phyloP scores from a whole-genome alignment of 2,797 vertebrate genomes.

The Gobionotothen gibberifrons region DNA sequence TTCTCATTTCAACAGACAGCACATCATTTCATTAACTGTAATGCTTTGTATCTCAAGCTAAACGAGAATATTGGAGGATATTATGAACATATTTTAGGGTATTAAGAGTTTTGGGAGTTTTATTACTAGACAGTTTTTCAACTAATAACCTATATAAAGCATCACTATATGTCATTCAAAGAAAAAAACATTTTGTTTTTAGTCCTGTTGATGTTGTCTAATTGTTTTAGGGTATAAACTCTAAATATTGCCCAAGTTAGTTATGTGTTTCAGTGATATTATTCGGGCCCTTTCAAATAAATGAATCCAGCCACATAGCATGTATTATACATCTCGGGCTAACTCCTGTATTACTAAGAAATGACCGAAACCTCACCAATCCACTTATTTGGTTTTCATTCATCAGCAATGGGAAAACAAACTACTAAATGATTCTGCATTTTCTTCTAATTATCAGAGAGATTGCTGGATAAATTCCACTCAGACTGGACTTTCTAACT shows the following conservation, averaged over 20 bases:
- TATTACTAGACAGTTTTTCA: background rate
- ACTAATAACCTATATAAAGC: background rate
- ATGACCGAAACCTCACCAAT: background rate
- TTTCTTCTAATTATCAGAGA: background rate
- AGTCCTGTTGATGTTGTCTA: background rate
- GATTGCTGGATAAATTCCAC: background rate
- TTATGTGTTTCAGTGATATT: background rate
- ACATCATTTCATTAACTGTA: constrained; percentile 7
- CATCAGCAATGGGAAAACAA: background rate
- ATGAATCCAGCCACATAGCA: background rate
- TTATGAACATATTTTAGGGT: background rate
- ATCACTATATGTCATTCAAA: background rate
- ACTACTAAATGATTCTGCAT: background rate
- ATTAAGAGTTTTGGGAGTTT: background rate
- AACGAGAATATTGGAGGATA: background rate
- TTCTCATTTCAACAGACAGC: constrained; percentile 4
- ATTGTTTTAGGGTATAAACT: background rate
- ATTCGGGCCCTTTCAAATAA: background rate
- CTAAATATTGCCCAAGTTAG: background rate
- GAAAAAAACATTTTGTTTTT: background rate
- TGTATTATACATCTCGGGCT: background rate
- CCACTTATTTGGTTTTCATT: background rate
- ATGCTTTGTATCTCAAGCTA: background rate
- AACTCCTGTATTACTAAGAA: background rate
- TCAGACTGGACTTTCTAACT: background rate